A percentile compares a stretch with the other conserved stretches of the same genome.
Conservation (phyloP, 2,888 invertebrate species). For the Embidobia sp. region DNA sequence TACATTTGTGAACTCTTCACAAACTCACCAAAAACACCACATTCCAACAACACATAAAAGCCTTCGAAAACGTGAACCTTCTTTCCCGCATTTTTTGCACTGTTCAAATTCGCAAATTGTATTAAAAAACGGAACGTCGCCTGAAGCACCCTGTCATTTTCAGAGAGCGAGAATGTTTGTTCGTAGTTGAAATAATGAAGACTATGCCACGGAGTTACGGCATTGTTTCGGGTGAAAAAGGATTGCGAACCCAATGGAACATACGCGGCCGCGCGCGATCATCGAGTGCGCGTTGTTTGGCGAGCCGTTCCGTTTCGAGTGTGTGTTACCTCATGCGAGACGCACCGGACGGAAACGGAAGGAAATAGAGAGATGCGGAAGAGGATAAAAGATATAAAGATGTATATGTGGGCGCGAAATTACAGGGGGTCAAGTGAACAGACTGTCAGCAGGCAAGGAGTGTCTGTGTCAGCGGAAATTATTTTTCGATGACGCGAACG, state of each 20-base stretch:
- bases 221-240: no score
- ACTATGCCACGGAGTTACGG: no score
- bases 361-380: constrained; percentile 77
- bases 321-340: constrained; percentile 78
- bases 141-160: no score
- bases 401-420: constrained; percentile 25
- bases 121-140: no score
- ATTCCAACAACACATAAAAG: constrained; percentile 78
- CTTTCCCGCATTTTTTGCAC: constrained; percentile 71
- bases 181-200: no score
- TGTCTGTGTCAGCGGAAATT: constrained; percentile 28
- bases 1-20: no score
- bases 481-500: constrained; percentile 20
- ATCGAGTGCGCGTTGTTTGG: constrained; percentile 43
- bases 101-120: no score
- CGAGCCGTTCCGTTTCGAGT: constrained; percentile 59
- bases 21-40: constrained; percentile 77
- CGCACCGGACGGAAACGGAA: constrained; percentile 79
- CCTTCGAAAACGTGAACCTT: constrained; percentile 71
- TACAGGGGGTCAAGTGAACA: constrained; percentile 42
- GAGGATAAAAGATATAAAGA: constrained; percentile 59
- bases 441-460: constrained; percentile 35
- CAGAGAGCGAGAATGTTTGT: no score
- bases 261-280: constrained; percentile 33
- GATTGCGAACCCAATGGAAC: constrained; percentile 15